Conservation (phyloP, 2,113 vertebrate species). For the Porphyrio hochstetteri region DNA sequence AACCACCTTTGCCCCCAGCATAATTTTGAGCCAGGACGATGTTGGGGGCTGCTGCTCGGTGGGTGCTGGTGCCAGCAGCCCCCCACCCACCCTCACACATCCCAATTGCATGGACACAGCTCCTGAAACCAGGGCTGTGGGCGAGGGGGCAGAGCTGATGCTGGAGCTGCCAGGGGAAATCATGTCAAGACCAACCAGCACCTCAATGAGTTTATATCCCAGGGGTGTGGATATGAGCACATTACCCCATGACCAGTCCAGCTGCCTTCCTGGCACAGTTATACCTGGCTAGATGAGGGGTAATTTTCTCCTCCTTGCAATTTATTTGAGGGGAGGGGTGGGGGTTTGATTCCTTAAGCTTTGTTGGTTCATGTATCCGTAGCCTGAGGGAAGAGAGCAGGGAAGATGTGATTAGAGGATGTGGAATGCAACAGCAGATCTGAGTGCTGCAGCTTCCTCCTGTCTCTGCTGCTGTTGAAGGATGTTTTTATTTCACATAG, state of each 20-base stretch:
- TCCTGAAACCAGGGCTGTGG: not conserved
- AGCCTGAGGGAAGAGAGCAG: not conserved
- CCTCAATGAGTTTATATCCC: not conserved
- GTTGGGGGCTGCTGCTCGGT: not conserved
- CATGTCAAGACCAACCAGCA: fast-evolving
- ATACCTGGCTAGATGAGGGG: not conserved
- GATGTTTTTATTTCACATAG: not conserved
- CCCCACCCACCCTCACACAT: fast-evolving
- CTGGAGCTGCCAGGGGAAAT: not conserved
- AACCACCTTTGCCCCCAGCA: not conserved
- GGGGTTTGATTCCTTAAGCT: not conserved
- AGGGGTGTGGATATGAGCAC: not conserved
- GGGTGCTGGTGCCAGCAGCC: not conserved
- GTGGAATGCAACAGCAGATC: not conserved
- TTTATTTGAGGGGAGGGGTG: too few relatives aligned
- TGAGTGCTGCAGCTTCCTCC: not conserved
- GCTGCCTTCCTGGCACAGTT: not conserved
- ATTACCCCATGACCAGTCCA: not conserved
- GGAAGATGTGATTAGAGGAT: not conserved
- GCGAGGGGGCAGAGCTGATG: fast-evolving
- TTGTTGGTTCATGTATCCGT: not conserved
- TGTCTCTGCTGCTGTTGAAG: not conserved
- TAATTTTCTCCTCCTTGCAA: not conserved
- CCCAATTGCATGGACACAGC: not conserved
- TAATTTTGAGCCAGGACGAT: not conserved